phyloP scores from a whole-genome alignment of 2,797 vertebrate genomes.

The Epinephelus coioides region DNA sequence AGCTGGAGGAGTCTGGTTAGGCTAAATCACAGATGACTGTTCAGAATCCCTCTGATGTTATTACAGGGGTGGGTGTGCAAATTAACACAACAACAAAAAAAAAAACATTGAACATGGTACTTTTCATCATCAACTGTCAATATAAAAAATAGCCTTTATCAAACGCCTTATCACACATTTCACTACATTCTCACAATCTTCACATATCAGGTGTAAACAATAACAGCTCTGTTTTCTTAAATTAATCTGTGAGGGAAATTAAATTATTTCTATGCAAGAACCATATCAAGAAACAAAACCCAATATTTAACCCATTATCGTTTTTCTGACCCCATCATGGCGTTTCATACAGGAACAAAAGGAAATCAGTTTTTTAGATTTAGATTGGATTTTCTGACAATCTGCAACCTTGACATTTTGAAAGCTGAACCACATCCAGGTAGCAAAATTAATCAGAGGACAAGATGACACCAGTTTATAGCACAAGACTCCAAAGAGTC shows the following conservation, averaged over 20 bases:
- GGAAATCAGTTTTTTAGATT: not conserved
- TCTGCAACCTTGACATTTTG: constrained; percentile 51
- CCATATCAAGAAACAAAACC: constrained; percentile 30
- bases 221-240: constrained; percentile 31
- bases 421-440: constrained; percentile 28
- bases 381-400: constrained; percentile 2
- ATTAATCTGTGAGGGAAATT: constrained; percentile 38
- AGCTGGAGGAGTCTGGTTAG: constrained; percentile 60
- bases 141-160: constrained; percentile 60
- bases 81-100: constrained; percentile 57
- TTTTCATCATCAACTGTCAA: constrained; percentile 41
- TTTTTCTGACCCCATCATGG: constrained; percentile 8
- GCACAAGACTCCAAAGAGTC: not conserved
- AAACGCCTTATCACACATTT: constrained; percentile 51
- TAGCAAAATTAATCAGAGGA: constrained; percentile 2
- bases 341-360: constrained; percentile 16
- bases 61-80: constrained; percentile 66
- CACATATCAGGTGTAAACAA: constrained; percentile 71
- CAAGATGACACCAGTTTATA: not conserved
- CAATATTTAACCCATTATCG: not conserved
- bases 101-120: constrained; percentile 29
- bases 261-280: constrained; percentile 32
- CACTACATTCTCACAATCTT: constrained; percentile 55
- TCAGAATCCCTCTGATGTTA: constrained; percentile 52
- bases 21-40: constrained; percentile 50